Evolutionary conservation across 2,113 vertebrate species (phyloP).

Genomic region (Aplodontia rufa): DNA sequence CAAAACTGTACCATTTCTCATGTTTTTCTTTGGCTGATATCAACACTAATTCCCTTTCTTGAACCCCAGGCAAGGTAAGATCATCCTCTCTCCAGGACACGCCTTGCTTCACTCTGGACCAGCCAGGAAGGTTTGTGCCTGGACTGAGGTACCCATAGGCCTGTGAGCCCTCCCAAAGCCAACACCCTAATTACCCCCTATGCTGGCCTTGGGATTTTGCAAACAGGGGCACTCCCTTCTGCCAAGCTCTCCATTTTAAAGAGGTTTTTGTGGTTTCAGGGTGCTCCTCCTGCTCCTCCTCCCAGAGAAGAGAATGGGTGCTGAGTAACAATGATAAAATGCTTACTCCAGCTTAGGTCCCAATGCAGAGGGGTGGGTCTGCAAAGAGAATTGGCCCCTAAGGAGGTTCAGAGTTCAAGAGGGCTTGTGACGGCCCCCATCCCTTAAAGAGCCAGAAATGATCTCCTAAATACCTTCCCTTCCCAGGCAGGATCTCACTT

Average conservation of each 20-base stretch:
- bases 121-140: background rate
- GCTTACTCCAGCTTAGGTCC: constrained; percentile 1
- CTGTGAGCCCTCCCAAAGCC: background rate
- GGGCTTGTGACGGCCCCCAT: background rate
- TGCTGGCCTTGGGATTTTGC: constrained; percentile 40
- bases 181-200: constrained; percentile 52
- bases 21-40: background rate
- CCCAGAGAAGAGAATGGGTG: background rate
- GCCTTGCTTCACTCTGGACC: background rate
- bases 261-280: constrained; percentile 59
- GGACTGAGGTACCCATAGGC: background rate
- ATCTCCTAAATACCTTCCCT: background rate
- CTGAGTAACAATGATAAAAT: constrained; percentile 47
- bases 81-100: background rate
- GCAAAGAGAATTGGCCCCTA: background rate
- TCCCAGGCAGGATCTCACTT: background rate
- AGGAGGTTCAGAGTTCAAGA: background rate
- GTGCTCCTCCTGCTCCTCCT: background rate
- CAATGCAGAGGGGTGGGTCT: background rate
- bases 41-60: constrained; percentile 20
- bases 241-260: constrained; percentile 62
- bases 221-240: constrained; percentile 51
- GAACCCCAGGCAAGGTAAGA: background rate
- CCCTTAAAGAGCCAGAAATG: background rate
- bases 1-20: background rate